Base-by-base conservation (phyloP, 1,140 invertebrate species). In the Eufriesea mexicana region DNA sequence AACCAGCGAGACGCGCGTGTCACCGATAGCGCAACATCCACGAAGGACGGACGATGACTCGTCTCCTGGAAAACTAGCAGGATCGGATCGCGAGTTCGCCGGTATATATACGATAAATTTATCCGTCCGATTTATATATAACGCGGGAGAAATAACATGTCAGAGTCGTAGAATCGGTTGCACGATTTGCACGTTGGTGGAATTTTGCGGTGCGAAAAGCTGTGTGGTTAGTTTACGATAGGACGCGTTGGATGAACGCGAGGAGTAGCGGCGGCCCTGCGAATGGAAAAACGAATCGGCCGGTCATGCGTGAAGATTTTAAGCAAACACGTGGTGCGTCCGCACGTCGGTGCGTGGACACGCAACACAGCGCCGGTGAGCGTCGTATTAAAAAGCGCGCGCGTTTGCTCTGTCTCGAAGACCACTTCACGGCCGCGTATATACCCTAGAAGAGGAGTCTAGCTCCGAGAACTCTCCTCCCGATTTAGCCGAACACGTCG, bases 261-360 rank as follows among this genome's bases (percentile, higher is more conserved):
- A 2, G 6, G 45, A 61, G 71, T 49, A 79, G 23, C 47, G 42
- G 76, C 79, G 83, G 64, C 83, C 86, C 87, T 88, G 87, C 67
- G 71, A 81, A 88, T 79, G 80, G 86, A 67, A 79, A 88, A 85
- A 88, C 84, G 86, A 86, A 88, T 89, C 74, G 61, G 55, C 75
- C 86, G 86, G 75, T 79, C 77, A 74, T 84, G 82, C 89, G 86
- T 90, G 83, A 85, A 90, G 89, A 90, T 89, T 90, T 90, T 90
- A 90, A 87, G 89, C 82, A 90, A 90, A 90, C 86, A 90, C 74
- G 72, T 73, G 64, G 75, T 55, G 57, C 73, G 66, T 79, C 76
- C 80, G 84, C 78, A 71, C 72, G 75, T 88, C 62, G 72, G 47
- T 72, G 68, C 59, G 75, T 67, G 66, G 62, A 76, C 79, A 86